Evolutionary conservation across 2,888 invertebrate genomes (phyloP), one percentile per base, ranked within the genome.

Genomic region (Pristionchus maxplancki): DNA sequence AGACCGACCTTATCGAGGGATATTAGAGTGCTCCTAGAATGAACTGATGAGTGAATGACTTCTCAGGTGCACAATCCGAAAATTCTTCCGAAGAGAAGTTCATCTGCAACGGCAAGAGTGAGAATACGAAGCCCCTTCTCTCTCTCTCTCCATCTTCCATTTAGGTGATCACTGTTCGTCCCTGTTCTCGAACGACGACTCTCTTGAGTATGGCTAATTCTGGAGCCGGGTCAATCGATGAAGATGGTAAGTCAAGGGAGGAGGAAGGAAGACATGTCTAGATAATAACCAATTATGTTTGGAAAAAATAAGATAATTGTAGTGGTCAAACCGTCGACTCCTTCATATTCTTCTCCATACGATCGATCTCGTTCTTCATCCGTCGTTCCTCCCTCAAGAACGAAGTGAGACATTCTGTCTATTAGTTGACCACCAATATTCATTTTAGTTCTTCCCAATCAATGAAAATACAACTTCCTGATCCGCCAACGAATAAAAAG

Each of bases 361-460:
- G 74, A 74, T 74, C 74, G 74, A 74, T 74, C 37, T 40, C 74
- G 74, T 40, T 74, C 74, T 1, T 74, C 74, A 40, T 74, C 74
- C 24, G 40, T 74, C 9, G 40, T 31, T 74, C 74, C 74, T 74
- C 74, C 37, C 15, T 40, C 40, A 1, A 74, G 37, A 40, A 74
- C 37, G 5, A 74, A 74, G 74, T 74, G 31, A 40, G 31, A 17
- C 11, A 6, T 3, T 31, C 31, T n/a, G n/a, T n/a, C n/a, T n/a
- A n/a, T n/a, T n/a, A n/a, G n/a, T n/a, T n/a, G n/a, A n/a, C n/a
- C n/a, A n/a, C n/a, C n/a, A n/a, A n/a, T n/a, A n/a, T n/a, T n/a
- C n/a, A 20, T 17, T 67, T 67, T 17, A 67, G 64, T 31, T 67
- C 64, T 1, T 67, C 64, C 20, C 74, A 40, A 37, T 74, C 74